Conservation (phyloP, 2,797 vertebrate genomes). For the Peromyscus attwateri region DNA sequence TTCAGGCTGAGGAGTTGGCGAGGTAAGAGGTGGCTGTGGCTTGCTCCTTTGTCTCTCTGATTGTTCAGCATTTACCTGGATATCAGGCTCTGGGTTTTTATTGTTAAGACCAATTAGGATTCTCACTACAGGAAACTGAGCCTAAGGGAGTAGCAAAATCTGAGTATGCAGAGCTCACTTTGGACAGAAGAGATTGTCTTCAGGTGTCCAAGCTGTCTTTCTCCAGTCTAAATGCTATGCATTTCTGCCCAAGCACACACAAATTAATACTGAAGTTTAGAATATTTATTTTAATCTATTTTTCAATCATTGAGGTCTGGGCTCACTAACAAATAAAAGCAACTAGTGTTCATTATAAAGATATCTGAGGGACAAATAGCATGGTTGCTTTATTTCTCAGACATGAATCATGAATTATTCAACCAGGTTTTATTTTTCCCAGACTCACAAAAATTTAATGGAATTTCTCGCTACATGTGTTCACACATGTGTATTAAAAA, state of each 20-base stretch:
- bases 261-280: not conserved
- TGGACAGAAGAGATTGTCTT: not conserved
- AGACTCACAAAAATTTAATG: slow-evolving; percentile 4
- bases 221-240: not conserved
- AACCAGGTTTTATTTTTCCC: not conserved
- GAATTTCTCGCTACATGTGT: not conserved
- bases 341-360: not conserved
- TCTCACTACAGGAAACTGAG: not conserved
- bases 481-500: not conserved
- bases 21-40: too few species aligned
- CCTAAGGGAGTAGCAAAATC: not conserved
- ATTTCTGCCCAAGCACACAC: not conserved
- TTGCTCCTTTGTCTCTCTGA: too few species aligned
- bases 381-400: not conserved
- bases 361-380: not conserved
- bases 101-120: too few species aligned
- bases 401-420: not conserved
- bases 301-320: not conserved
- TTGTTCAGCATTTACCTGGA: too few species aligned
- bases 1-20: too few species aligned
- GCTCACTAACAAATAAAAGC: not conserved
- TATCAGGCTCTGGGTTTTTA: too few species aligned
- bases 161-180: not conserved
- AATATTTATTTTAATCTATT: not conserved
- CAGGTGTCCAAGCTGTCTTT: not conserved